These are phyloP conservation scores for Gisinianus flammeolus DNA, from an alignment of 2,888 invertebrate species.

Conservation along the genomic window DNA sequence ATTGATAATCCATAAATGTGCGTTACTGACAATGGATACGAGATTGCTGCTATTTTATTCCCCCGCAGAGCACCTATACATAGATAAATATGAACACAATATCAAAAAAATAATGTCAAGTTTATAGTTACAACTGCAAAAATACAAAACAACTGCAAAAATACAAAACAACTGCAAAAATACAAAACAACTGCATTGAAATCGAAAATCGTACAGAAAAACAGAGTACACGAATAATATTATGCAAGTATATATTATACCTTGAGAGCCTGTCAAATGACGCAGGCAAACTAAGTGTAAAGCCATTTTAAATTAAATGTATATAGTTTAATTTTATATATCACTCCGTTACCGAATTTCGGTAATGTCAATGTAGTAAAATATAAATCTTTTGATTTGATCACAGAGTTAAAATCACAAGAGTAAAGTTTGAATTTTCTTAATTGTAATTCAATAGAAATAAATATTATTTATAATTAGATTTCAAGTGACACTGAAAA, in stretches of 20 bases:
- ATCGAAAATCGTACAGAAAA: background rate
- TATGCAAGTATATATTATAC: background rate
- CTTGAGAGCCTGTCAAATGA: background rate
- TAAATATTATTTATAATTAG: background rate
- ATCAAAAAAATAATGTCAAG: too few species aligned
- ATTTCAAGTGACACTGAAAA: background rate
- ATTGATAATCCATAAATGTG: background rate
- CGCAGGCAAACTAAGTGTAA: background rate
- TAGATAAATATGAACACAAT: background rate
- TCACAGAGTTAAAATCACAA: too few species aligned
- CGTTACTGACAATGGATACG: background rate
- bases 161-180: background rate
- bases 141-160: background rate
- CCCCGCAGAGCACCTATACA: background rate
- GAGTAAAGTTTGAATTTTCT: background rate
- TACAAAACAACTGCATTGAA: background rate
- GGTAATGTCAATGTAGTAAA: too few species aligned
- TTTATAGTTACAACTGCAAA: too few species aligned
- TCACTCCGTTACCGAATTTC: background rate
- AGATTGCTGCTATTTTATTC: background rate
- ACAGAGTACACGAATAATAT: background rate
- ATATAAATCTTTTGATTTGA: too few species aligned
- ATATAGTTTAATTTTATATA: background rate
- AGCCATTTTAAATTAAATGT: background rate
- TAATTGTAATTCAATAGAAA: too few species aligned